These are phyloP conservation scores for Zosterops hypoxanthus DNA, from an alignment of 2,113 vertebrate species.

Conservation along the genomic window DNA sequence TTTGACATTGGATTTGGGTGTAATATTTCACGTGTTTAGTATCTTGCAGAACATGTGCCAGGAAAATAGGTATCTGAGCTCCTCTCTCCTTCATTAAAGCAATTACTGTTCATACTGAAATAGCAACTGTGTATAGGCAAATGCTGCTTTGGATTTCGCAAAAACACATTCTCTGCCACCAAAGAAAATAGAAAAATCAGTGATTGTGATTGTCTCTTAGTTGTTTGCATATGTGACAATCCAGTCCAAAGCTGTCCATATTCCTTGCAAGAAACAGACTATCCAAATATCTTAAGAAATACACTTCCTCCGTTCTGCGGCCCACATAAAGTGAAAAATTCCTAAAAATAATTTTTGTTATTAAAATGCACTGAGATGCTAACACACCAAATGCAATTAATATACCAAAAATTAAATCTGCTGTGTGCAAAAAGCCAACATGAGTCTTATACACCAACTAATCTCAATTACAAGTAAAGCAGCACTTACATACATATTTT, in stretches of 20 bases:
- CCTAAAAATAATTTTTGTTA: not conserved
- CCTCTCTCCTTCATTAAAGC: conserved; percentile 11
- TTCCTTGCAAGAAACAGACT: not conserved
- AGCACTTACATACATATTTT: not conserved
- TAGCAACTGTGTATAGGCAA: not conserved
- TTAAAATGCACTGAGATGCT: not conserved
- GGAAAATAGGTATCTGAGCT: not conserved
- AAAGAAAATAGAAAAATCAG: not conserved
- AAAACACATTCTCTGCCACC: not conserved
- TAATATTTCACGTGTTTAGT: not conserved
- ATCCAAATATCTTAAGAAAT: not conserved
- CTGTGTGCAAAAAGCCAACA: not conserved
- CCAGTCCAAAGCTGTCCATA: not conserved
- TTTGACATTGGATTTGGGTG: not conserved
- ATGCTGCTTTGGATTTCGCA: not conserved
- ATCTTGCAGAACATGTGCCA: not conserved
- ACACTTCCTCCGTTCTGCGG: not conserved
- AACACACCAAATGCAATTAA: not conserved
- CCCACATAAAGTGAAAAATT: not conserved
- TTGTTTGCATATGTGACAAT: not conserved
- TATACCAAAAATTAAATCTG: not conserved
- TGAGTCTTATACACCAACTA: not conserved
- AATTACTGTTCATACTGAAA: not conserved
- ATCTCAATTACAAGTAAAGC: not conserved
- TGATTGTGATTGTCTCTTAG: not conserved